Conservation (phyloP, 2,113 vertebrate species). For the Tinamus guttatus region DNA sequence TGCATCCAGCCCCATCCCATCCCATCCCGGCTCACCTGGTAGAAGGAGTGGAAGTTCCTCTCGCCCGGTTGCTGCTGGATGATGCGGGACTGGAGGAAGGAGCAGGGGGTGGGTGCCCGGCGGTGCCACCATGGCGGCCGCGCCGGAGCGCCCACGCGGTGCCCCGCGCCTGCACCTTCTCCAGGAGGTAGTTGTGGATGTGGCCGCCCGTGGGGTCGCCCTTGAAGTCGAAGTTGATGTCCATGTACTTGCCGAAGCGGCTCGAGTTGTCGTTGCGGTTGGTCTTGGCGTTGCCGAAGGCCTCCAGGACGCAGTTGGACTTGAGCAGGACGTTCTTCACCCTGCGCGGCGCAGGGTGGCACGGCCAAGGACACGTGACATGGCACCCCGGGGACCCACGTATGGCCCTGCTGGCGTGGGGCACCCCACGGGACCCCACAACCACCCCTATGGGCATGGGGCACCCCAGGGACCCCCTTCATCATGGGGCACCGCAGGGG, state of each 20-base stretch:
- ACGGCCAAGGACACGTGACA: too few species aligned
- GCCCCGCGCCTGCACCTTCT: constrained; percentile 82
- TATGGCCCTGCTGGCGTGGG: not conserved
- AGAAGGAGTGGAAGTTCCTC: constrained; percentile 95
- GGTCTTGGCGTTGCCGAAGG: constrained; percentile 95
- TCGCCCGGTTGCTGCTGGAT: constrained; percentile 91
- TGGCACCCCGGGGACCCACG: not conserved
- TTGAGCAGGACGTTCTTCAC: constrained; percentile 93
- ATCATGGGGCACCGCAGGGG: too few species aligned
- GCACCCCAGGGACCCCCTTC: too few species aligned
- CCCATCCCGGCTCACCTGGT: constrained; percentile 80
- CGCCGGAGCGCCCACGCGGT: accelerated
- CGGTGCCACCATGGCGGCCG: accelerated
- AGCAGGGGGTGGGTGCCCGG: not conserved
- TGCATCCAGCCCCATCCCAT: not conserved
- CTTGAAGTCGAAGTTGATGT: constrained; percentile 97
- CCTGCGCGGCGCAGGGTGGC: constrained; percentile 44
- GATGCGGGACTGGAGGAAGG: constrained; percentile 86
- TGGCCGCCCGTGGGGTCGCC: constrained; percentile 92
- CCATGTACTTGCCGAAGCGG: constrained; percentile 97
- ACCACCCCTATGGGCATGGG: not conserved
- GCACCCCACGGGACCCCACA: not conserved
- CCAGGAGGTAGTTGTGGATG: constrained; percentile 95
- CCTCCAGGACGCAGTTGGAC: constrained; percentile 94
- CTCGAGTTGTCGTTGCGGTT: constrained; percentile 97